Conservation (phyloP, 2,113 vertebrate species). For the Vicugna pacos region DNA sequence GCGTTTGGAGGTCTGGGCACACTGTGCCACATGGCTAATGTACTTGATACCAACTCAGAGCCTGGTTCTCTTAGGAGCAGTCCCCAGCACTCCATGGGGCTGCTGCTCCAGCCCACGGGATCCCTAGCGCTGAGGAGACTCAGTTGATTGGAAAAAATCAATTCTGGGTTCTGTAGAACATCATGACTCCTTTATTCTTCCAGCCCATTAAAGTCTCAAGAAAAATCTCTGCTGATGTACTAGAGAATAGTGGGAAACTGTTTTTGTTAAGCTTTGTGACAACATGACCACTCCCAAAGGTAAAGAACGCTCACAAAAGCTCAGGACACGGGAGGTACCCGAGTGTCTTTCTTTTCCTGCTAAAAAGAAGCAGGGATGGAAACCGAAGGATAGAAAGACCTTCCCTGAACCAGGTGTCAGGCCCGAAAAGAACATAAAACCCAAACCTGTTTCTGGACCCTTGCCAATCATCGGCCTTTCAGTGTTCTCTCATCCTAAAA, state of each 20-base stretch:
- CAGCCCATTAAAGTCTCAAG: not conserved
- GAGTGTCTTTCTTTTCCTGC: not conserved
- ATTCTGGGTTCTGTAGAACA: not conserved
- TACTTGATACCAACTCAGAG: not conserved
- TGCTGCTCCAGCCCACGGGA: too few relatives aligned
- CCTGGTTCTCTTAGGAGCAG: not conserved
- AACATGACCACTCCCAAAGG: not conserved
- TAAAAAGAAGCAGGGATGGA: not conserved
- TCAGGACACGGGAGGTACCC: not conserved
- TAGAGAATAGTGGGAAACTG: not conserved
- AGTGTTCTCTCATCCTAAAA: not conserved
- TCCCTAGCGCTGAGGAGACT: not conserved
- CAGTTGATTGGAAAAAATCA: not conserved
- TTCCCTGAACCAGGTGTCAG: not conserved
- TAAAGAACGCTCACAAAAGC: not conserved
- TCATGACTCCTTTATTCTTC: not conserved
- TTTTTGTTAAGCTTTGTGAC: not conserved
- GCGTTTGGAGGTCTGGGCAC: not conserved
- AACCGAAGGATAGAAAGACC: not conserved
- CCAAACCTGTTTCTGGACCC: not conserved
- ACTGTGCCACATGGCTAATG: not conserved
- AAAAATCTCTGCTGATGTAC: not conserved
- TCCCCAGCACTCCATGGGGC: not conserved
- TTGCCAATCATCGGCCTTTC: conserved; percentile 43
- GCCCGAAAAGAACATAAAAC: not conserved